Percentiles rank a stretch among this genome's conserved stretches.
Conservation (phyloP, 1,140 invertebrate genomes). For the Oryctes rhinoceros region DNA sequence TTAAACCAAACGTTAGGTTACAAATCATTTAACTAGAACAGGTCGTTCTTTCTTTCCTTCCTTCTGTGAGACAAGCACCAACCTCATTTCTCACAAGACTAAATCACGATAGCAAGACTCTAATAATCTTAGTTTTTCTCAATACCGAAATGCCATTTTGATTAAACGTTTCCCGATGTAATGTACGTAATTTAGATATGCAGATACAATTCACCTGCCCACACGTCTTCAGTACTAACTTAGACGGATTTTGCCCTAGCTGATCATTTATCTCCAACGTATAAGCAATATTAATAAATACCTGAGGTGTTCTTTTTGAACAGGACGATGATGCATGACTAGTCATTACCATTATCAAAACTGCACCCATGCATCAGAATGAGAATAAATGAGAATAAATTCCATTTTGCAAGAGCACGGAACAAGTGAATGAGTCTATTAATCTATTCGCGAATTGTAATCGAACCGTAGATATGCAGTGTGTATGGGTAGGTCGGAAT, state of each 20-base stretch:
- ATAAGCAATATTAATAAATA: conserved; percentile 34
- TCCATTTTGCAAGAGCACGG: conserved; percentile 26
- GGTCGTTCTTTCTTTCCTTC: too few species aligned
- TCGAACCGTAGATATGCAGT: conserved; percentile 1
- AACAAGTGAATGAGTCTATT: conserved; percentile 38
- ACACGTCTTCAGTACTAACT: background rate
- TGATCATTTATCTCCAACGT: background rate
- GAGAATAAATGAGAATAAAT: conserved; percentile 36
- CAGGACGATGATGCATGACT: conserved; percentile 26
- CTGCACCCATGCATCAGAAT: conserved; percentile 33
- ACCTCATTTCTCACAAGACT: background rate
- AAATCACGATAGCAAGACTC: background rate
- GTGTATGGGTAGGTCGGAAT: conserved; percentile 29
- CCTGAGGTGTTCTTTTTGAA: conserved; percentile 1
- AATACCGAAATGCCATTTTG: conserved; percentile 20
- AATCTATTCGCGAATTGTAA: conserved; percentile 34
- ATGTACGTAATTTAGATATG: conserved; percentile 27
- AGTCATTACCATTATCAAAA: conserved; percentile 38
- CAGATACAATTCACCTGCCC: conserved; percentile 17
- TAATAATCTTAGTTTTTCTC: conserved; percentile 1
- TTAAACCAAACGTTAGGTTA: too few species aligned
- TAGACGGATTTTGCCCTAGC: conserved; percentile 11
- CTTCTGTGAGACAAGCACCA: background rate
- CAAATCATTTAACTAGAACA: too few species aligned
- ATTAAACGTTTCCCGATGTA: conserved; percentile 7